phyloP scores from a whole-genome alignment of 2,888 invertebrate species.

The Hipparchia sbordonii region DNA sequence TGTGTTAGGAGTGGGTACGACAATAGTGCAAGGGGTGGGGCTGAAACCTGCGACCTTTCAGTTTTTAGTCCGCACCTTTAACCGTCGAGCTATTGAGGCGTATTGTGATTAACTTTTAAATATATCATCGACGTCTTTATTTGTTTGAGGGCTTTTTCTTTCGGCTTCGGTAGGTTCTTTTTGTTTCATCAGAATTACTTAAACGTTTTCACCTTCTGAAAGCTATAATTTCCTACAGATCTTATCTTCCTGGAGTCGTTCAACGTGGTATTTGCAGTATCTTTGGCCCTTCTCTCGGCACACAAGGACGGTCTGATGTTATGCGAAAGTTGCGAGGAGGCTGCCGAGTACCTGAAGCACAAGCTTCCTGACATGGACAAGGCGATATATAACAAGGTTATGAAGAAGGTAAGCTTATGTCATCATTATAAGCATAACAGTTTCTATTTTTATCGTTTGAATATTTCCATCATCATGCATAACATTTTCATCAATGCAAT shows the following conservation, averaged over 20 bases:
- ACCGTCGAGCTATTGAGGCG: no score
- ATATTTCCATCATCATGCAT: not conserved
- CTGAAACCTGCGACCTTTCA: no score
- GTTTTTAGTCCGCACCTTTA: no score
- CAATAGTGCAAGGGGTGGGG: no score
- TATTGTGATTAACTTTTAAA: no score
- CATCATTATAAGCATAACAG: not conserved
- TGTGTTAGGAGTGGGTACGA: no score
- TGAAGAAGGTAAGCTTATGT: slow-evolving; percentile 87
- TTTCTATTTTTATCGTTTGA: not conserved
- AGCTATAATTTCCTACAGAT: slow-evolving; percentile 80
- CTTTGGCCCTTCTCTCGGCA: slow-evolving; percentile 91
- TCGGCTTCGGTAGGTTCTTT: no score
- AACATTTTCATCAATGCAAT: not conserved
- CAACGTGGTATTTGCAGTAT: slow-evolving; percentile 95
- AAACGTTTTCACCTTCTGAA: not conserved
- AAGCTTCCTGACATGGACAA: slow-evolving; percentile 88
- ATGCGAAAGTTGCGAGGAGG: slow-evolving; percentile 95
- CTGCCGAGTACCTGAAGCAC: slow-evolving; percentile 95
- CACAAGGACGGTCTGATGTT: slow-evolving; percentile 92
- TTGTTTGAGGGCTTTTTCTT: no score
- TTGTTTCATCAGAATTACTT: not conserved
- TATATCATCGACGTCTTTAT: no score
- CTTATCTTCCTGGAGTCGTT: slow-evolving; percentile 94
- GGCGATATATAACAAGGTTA: slow-evolving; percentile 88